Percentiles rank a stretch among this genome's conserved stretches.
Evolutionary conservation across 35 echinoderm and acorn worm genomes (phyloP).

Genomic region (Heliocidaris tuberculata): DNA sequence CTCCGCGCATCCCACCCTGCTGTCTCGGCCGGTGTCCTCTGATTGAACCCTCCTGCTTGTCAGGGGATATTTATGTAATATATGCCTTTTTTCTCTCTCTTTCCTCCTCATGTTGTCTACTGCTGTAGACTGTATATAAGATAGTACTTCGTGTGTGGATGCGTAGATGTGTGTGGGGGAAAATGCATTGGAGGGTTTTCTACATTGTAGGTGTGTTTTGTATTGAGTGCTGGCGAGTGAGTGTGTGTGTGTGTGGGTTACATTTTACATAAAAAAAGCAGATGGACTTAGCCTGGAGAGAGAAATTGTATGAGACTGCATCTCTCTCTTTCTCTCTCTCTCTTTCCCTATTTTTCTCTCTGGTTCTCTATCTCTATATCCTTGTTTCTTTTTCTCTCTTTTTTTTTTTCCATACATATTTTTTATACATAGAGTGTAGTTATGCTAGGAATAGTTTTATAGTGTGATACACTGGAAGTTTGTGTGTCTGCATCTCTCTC

Average conservation of each 20-base stretch:
- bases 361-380: neutral
- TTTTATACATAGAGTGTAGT: neutral
- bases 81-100: slow-evolving; percentile 45
- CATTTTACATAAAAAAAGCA: slow-evolving; percentile 11
- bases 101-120: neutral
- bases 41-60: slow-evolving; percentile 16
- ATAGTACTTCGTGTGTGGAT: neutral
- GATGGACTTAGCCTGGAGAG: neutral
- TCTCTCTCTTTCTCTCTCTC: neutral
- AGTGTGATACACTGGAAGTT: neutral
- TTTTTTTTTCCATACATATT: neutral
- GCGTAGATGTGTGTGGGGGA: slow-evolving; percentile 38
- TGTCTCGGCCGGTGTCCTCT: slow-evolving; percentile 33
- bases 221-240: slow-evolving; percentile 20
- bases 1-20: neutral
- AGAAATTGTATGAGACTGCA: neutral
- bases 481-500: neutral
- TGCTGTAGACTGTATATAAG: neutral
- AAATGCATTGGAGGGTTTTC: slow-evolving; percentile 18
- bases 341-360: neutral
- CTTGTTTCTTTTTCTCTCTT: neutral
- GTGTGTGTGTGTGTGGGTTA: slow-evolving; percentile 35
- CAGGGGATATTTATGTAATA: slow-evolving; percentile 54
- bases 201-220: slow-evolving; percentile 12
- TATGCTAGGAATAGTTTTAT: neutral